Conservation (phyloP, 2,113 vertebrate species). For the Etheostoma cragini region DNA sequence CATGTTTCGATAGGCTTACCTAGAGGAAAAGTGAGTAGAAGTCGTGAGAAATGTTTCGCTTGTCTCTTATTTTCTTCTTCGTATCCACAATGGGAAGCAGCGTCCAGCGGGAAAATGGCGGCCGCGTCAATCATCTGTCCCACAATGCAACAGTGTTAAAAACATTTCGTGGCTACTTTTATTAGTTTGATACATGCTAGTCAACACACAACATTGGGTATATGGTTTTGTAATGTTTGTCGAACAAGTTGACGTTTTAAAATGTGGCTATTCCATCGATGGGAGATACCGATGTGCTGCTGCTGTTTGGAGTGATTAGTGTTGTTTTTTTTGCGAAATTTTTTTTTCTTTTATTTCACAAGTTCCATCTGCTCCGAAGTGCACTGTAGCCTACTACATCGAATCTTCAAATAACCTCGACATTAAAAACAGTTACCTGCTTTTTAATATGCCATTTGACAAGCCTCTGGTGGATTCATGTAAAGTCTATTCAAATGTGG, state of each 20-base stretch:
- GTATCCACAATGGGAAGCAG: slow-evolving; percentile 81
- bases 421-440: slow-evolving; percentile 31
- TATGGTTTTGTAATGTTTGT: not conserved
- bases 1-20: slow-evolving; percentile 67
- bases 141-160: slow-evolving; percentile 76
- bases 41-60: slow-evolving; percentile 73
- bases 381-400: slow-evolving; percentile 5
- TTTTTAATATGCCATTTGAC: slow-evolving; percentile 19
- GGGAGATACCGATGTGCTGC: not conserved
- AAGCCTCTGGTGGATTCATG: slow-evolving; percentile 38
- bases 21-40: slow-evolving; percentile 58
- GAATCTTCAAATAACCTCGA: slow-evolving; percentile 50
- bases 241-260: not conserved
- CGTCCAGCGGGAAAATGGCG: slow-evolving; percentile 86
- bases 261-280: not conserved
- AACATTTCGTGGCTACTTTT: slow-evolving; percentile 31
- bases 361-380: slow-evolving; percentile 1
- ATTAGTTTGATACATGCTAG: not conserved
- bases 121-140: slow-evolving; percentile 80
- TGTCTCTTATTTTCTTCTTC: slow-evolving; percentile 81
- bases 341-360: slow-evolving; percentile 31
- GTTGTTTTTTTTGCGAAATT: not conserved
- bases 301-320: not conserved
- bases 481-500: slow-evolving; percentile 52
- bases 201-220: fast-evolving